A percentile compares a stretch with the other conserved stretches of the same genome.
Conservation (phyloP, 2,797 vertebrate species). For the Malacoraja senta region DNA sequence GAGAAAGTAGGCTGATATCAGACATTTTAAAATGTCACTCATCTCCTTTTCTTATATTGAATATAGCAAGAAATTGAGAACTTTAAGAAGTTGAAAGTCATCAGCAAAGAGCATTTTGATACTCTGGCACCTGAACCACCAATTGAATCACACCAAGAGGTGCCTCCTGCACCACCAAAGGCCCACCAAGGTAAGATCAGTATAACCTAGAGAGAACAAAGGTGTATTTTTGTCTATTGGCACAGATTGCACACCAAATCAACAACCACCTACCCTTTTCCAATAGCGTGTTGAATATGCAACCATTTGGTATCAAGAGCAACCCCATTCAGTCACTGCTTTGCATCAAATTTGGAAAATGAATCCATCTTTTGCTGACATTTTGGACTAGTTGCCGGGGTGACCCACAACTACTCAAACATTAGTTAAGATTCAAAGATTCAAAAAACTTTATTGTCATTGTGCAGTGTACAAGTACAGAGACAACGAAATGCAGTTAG, state of each 20-base stretch:
- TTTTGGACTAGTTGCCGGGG: background rate
- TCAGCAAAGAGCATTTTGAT: conserved; percentile 82
- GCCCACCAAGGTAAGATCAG: conserved; percentile 57
- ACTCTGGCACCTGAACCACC: conserved; percentile 66
- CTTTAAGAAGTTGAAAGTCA: conserved; percentile 83
- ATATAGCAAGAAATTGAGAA: conserved; percentile 76
- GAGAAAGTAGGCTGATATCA: background rate
- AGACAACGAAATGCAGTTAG: no score
- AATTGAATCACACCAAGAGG: conserved; percentile 62
- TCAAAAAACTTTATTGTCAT: no score
- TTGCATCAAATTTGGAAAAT: background rate
- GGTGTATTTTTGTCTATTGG: background rate
- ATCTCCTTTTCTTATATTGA: conserved; percentile 49
- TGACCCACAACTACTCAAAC: background rate
- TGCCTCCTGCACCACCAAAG: conserved; percentile 55
- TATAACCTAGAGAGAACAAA: background rate
- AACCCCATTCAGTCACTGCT: background rate
- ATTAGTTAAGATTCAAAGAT: no score
- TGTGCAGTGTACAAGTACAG: no score
- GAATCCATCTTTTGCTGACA: background rate
- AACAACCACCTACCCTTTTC: background rate
- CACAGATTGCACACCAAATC: background rate
- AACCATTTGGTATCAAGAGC: background rate
- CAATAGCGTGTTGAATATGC: background rate
- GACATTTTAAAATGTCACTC: conserved; percentile 19